Percentiles rank a stretch among this genome's conserved stretches.
Evolutionary conservation across 1,140 invertebrate genomes (phyloP).

Genomic region (Reticulitermes speratus): DNA sequence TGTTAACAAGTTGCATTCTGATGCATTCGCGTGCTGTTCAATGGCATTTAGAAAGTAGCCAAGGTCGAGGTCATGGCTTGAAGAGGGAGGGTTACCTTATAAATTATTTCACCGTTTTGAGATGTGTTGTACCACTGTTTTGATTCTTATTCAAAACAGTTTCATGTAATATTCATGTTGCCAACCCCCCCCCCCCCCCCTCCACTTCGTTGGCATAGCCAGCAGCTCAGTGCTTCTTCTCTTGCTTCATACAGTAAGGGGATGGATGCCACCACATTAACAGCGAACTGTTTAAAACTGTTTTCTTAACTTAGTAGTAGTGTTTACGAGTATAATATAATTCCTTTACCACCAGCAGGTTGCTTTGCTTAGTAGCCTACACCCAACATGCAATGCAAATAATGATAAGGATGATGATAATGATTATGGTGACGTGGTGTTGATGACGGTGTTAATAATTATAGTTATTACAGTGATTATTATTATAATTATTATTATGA

Average conservation of each 20-base stretch:
- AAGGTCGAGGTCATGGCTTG: neutral
- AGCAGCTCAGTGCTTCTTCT: neutral
- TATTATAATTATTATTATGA: too few relatives aligned
- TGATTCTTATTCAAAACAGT: conserved; percentile 34
- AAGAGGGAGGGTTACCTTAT: neutral
- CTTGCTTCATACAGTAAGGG: neutral
- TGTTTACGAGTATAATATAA: neutral
- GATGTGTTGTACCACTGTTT: conserved; percentile 24
- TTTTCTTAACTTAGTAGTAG: neutral
- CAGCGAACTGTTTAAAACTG: neutral
- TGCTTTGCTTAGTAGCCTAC: too few relatives aligned
- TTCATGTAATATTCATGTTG: conserved; percentile 33
- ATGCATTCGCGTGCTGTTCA: neutral
- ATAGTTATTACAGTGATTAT: too few relatives aligned
- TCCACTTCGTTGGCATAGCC: neutral
- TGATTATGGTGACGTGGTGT: too few relatives aligned
- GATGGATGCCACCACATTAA: neutral
- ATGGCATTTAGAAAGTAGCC: neutral
- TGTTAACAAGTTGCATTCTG: neutral
- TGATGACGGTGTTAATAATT: too few relatives aligned
- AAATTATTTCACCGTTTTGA: neutral
- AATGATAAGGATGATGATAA: neutral
- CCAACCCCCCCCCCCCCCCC: neutral
- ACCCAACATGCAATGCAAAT: too few relatives aligned
- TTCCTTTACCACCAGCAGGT: neutral